phyloP scores from a whole-genome alignment of 2,113 vertebrate genomes.

The Pseudopodoces humilis region DNA sequence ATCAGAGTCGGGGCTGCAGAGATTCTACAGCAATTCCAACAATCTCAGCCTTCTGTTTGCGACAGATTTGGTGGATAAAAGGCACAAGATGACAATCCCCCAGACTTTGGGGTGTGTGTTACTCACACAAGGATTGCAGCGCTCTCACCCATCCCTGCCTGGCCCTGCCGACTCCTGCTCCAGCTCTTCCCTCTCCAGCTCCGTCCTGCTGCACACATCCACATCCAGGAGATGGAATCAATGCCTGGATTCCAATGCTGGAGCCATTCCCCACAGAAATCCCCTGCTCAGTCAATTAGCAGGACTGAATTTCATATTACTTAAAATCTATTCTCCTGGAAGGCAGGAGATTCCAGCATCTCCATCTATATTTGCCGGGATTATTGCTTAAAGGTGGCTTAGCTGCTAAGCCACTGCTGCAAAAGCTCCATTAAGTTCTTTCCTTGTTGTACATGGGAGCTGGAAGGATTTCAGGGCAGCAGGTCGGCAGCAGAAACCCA shows the following conservation, averaged over 20 bases:
- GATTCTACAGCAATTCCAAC: not conserved
- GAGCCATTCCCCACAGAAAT: not conserved
- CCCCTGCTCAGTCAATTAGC: conserved; percentile 9
- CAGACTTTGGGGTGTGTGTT: accelerated
- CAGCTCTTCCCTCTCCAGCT: not conserved
- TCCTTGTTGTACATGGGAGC: conserved; percentile 19
- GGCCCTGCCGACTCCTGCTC: not conserved
- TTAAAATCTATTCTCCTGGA: not conserved
- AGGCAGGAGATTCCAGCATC: conserved; percentile 27
- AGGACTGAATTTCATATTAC: not conserved
- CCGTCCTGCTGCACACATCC: not conserved
- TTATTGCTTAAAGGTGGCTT: conserved; percentile 65
- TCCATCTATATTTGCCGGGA: conserved; percentile 28
- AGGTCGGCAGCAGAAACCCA: conserved; percentile 59
- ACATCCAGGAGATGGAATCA: not conserved
- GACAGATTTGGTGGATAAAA: not conserved
- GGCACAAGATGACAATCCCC: not conserved
- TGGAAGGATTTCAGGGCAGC: conserved; percentile 62
- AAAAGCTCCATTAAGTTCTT: conserved; percentile 64
- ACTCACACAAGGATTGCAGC: accelerated
- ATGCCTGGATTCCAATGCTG: not conserved
- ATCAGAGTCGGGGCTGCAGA: not conserved
- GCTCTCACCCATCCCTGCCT: not conserved
- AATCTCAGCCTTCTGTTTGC: accelerated
- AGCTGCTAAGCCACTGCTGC: conserved; percentile 63